These are phyloP conservation scores for Bombus balteatus DNA, from an alignment of 1,140 invertebrate species.

Conservation along the genomic window DNA sequence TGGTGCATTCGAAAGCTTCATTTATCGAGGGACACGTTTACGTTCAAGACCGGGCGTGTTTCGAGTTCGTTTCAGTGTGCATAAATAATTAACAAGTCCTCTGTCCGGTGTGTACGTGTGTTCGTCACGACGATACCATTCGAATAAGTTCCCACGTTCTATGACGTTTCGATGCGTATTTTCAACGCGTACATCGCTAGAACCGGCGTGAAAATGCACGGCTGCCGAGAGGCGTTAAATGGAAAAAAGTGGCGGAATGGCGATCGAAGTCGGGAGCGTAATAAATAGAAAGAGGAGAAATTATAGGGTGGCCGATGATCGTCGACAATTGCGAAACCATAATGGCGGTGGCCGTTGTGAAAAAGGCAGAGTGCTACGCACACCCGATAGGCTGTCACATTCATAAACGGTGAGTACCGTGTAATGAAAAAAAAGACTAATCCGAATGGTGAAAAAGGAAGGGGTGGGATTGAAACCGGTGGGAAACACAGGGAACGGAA, in stretches of 20 bases:
- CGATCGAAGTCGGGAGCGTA: background rate
- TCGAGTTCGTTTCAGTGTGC: background rate
- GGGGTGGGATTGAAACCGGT: background rate
- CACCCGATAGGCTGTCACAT: slow-evolving; percentile 57
- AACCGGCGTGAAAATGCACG: background rate
- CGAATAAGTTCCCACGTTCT: slow-evolving; percentile 1
- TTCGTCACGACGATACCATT: background rate
- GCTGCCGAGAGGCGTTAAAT: background rate
- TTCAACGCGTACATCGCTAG: background rate
- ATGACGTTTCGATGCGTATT: background rate
- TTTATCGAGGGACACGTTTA: background rate
- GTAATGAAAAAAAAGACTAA: slow-evolving; percentile 60
- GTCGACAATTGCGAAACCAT: slow-evolving; percentile 60
- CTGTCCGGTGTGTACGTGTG: background rate
- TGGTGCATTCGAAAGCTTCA: background rate
- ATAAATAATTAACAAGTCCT: slow-evolving; percentile 38
- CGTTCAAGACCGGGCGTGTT: background rate
- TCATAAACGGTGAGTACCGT: slow-evolving; percentile 56
- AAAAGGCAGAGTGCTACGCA: slow-evolving; percentile 52
- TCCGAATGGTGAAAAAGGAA: background rate
- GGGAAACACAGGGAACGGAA: slow-evolving; percentile 27
- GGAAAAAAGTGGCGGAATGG: background rate
- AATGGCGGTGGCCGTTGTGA: slow-evolving; percentile 31
- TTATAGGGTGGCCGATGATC: slow-evolving; percentile 48
- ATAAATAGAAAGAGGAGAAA: slow-evolving; percentile 39